phyloP scores from a whole-genome alignment of 2,797 vertebrate species.

The Ciconia nigra region DNA sequence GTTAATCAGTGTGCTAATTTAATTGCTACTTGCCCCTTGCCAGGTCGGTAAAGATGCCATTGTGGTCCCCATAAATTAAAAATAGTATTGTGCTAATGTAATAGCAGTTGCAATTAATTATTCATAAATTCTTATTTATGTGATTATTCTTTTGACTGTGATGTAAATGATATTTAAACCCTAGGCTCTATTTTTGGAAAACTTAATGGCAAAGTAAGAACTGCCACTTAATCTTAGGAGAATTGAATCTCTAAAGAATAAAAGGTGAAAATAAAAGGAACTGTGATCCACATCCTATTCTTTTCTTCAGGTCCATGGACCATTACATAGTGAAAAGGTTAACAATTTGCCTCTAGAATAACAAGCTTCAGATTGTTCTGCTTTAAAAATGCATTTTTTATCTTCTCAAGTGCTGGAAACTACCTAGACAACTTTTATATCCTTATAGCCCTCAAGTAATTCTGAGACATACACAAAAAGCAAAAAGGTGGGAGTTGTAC shows the following conservation, averaged over 20 bases:
- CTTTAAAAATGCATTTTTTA: conserved; percentile 29
- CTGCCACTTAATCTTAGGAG: background rate
- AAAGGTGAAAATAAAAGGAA: background rate
- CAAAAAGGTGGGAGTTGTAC: background rate
- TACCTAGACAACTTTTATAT: background rate
- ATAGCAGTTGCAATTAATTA: conserved; percentile 60
- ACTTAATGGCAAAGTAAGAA: background rate
- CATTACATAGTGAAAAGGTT: conserved; percentile 8
- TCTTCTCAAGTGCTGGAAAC: background rate
- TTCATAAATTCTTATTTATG: conserved; percentile 73
- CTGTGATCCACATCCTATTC: background rate
- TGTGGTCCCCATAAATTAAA: conserved; percentile 51
- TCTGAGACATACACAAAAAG: background rate
- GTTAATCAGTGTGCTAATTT: conserved; percentile 7
- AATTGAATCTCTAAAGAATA: conserved; percentile 1
- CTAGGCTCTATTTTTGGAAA: conserved; percentile 56
- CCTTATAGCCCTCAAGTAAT: background rate
- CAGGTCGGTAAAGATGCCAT: background rate
- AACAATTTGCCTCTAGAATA: conserved; percentile 20
- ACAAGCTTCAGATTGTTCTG: background rate
- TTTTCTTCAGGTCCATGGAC: background rate
- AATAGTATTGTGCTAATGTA: conserved; percentile 56
- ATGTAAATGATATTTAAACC: conserved; percentile 60
- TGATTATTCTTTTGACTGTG: conserved; percentile 66
- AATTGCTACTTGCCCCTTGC: conserved; percentile 14